Evolutionary conservation across 2,797 vertebrate species (phyloP), one percentile per base, ranked within the genome.

Genomic region (Myotis vivesi): DNA sequence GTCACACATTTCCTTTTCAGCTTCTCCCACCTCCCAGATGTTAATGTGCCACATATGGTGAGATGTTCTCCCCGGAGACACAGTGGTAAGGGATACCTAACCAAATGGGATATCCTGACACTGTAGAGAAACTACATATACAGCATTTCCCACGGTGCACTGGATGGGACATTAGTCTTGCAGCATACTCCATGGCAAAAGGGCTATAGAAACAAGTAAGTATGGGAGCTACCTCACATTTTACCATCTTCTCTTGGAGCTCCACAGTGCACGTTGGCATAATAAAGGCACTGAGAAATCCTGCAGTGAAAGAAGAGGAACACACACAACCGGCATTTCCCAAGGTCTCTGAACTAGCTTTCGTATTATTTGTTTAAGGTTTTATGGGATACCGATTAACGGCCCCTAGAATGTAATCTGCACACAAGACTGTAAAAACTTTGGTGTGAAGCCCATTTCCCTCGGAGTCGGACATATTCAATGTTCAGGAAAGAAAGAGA

Each of bases 401-500:
- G 19, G n/a, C 1, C 6, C 49, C 25, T 2, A 57, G 36, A 72
- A 75, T 57, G 59, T 8, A 28, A 68, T 59, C 80, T 89, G 57
- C 22, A 57, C 93, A 89, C 0, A 12, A 36, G 59, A 79, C 57
- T 82, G 49, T 49, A 53, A 85, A 53, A 3, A 30, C n/a, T 81
- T 89, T 59, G 55, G 17, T 68, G 62, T 71, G 22, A 55, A 77
- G 44, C 85, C 57, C 16, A 41, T 73, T 57, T 57, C 15, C 33
- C 33, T 73, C 46, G 59, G 25, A 30, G 19, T 66, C 33, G 41
- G 38, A 87, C 69, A 51, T 7, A 77, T 11, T 30, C 49, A 76
- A 73, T 57, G 6, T 59, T 17, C 94, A 41, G 33, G 62, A 97
- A 95, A 30, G 28, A 57, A 8, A 12, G 80, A 77, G 86, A 82